phyloP scores from a whole-genome alignment of 2,797 vertebrate species.

The Avahi laniger region DNA sequence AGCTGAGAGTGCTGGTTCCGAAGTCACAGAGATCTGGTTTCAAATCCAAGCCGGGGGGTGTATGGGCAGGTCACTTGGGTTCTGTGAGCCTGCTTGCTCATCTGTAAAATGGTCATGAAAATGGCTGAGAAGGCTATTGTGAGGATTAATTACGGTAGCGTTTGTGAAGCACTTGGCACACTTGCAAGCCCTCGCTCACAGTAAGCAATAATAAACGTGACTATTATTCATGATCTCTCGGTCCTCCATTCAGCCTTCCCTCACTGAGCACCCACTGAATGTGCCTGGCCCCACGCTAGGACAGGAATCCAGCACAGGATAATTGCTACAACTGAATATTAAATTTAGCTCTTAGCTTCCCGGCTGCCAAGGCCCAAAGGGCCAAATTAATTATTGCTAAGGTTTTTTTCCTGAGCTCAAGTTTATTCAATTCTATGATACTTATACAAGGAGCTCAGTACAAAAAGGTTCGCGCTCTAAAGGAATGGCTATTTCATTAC shows the following conservation, averaged over 20 bases:
- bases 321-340: slow-evolving; percentile 61
- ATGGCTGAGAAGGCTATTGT: neutral
- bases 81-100: neutral
- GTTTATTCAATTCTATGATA: slow-evolving; percentile 47
- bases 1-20: neutral
- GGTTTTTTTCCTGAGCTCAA: neutral
- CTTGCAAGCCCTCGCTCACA: slow-evolving; percentile 14
- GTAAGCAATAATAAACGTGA: slow-evolving; percentile 30
- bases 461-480: slow-evolving; percentile 17
- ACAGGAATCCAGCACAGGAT: neutral
- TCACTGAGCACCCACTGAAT: slow-evolving; percentile 44
- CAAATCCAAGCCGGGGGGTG: neutral
- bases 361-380: slow-evolving; percentile 53
- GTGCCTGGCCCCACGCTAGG: neutral
- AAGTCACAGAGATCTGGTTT: neutral
- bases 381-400: slow-evolving; percentile 67
- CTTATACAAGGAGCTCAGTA: slow-evolving; percentile 30
- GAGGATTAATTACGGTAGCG: neutral
- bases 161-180: slow-evolving; percentile 35
- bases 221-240: slow-evolving; percentile 21
- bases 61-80: neutral
- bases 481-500: slow-evolving; percentile 42
- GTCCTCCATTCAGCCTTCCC: slow-evolving; percentile 7
- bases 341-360: slow-evolving; percentile 68
- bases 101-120: slow-evolving; percentile 60